These are phyloP conservation scores for Microchrysa polita DNA, from an alignment of 2,888 invertebrate species.

Conservation along the genomic window DNA sequence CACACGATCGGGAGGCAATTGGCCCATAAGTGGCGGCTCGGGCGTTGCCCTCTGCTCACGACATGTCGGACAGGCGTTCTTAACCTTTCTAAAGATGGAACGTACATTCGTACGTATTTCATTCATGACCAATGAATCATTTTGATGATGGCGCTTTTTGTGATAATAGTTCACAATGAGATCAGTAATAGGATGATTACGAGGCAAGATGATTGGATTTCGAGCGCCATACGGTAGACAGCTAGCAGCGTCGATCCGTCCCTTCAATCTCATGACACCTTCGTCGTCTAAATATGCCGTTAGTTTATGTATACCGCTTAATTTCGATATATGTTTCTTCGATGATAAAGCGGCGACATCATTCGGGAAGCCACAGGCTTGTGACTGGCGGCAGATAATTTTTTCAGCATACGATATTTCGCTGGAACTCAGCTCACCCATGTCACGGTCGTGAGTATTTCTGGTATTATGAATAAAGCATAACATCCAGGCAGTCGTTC, in stretches of 20 bases:
- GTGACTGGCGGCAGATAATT: constrained; percentile 6
- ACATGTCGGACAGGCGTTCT: constrained; percentile 14
- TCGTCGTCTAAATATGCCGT: constrained; percentile 7
- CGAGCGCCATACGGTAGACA: constrained; percentile 11
- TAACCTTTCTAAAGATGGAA: neutral
- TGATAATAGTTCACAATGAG: too few relatives aligned
- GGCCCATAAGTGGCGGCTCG: neutral
- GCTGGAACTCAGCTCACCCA: neutral
- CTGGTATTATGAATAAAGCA: neutral
- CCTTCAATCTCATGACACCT: neutral
- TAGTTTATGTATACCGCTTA: too few relatives aligned
- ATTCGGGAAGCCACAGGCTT: neutral
- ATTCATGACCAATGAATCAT: neutral
- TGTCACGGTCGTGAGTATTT: neutral
- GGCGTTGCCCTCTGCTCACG: constrained; percentile 9
- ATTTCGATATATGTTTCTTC: neutral
- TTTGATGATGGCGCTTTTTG: too few relatives aligned
- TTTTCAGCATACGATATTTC: constrained; percentile 29
- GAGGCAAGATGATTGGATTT: neutral
- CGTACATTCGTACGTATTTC: neutral
- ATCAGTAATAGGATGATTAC: neutral
- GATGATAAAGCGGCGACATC: neutral
- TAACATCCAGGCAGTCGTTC: neutral
- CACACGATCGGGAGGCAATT: too few relatives aligned
- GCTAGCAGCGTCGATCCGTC: neutral